Percentiles rank a stretch among this genome's conserved stretches.
Evolutionary conservation across 1,140 invertebrate genomes (phyloP).

Genomic region (Drosophila seguyi): DNA sequence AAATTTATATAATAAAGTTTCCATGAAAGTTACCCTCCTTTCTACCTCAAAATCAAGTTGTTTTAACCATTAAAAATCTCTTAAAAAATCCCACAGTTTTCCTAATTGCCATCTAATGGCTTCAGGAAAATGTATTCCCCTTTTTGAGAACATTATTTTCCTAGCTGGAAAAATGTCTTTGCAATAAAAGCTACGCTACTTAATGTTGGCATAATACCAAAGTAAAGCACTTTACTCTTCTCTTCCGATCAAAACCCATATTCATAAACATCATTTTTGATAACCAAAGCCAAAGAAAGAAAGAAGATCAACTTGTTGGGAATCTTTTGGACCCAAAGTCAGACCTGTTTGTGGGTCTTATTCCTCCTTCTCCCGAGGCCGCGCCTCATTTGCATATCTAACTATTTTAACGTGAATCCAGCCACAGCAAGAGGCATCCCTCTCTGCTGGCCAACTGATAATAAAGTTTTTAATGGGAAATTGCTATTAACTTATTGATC

Average conservation of each 20-base stretch:
- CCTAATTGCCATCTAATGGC: neutral
- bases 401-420: conserved; percentile 58
- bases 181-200: conserved; percentile 1
- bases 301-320: conserved; percentile 11
- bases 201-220: conserved; percentile 8
- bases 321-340: neutral
- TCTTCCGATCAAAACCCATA: conserved; percentile 7
- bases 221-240: neutral
- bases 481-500: conserved; percentile 78
- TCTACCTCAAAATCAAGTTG: neutral
- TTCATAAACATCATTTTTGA: conserved; percentile 45
- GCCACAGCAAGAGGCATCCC: conserved; percentile 4
- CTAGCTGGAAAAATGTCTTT: neutral
- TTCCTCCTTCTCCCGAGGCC: neutral
- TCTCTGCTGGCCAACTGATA: conserved; percentile 56
- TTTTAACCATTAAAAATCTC: neutral
- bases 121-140: neutral
- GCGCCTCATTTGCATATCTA: conserved; percentile 72
- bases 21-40: neutral
- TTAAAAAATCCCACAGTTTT: neutral
- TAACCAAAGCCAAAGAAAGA: conserved; percentile 5
- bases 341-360: conserved; percentile 19
- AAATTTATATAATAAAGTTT: neutral
- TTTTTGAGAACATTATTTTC: conserved; percentile 3
- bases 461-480: conserved; percentile 84